These are phyloP conservation scores for Perccottus glenii DNA, from an alignment of 2,113 vertebrate species.

Conservation along the genomic window DNA sequence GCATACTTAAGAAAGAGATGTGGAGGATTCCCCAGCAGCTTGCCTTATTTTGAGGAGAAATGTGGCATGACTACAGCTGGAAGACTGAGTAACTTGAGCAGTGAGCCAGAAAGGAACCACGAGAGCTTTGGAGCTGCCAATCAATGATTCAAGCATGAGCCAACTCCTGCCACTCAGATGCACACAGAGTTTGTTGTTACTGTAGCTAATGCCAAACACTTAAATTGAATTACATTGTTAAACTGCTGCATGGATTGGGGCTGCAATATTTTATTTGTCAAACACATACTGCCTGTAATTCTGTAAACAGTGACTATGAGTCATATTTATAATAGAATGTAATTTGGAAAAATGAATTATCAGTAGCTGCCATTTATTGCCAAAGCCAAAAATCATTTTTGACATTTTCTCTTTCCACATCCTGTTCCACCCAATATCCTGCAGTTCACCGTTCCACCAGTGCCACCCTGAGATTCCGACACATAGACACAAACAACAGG, in stretches of 20 bases:
- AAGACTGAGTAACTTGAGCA: slow-evolving; percentile 40
- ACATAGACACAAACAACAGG: too few species aligned
- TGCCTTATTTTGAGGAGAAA: slow-evolving; percentile 36
- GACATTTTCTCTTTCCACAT: too few species aligned
- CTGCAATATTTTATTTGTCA: slow-evolving; percentile 6
- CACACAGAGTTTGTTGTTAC: neutral
- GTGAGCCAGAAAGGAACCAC: slow-evolving; percentile 47
- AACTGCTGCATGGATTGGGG: neutral
- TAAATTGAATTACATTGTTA: slow-evolving; percentile 10
- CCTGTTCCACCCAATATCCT: too few species aligned
- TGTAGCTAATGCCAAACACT: neutral
- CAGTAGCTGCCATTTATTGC: neutral
- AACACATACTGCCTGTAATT: neutral
- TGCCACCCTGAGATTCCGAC: too few species aligned
- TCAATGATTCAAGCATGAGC: slow-evolving; percentile 33
- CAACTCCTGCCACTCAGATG: slow-evolving; percentile 30
- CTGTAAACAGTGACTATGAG: too few species aligned
- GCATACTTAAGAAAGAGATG: too few species aligned
- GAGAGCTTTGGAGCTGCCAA: slow-evolving; percentile 20
- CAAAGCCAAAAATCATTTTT: neutral
- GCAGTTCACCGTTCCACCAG: too few species aligned
- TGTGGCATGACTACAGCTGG: slow-evolving; percentile 47
- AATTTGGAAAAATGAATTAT: neutral
- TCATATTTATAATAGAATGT: too few species aligned
- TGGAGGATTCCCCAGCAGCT: slow-evolving; percentile 52